These are phyloP conservation scores for Stichodactyla mertensii DNA, from an alignment of 64 coral and sea anemone genomes.

Conservation along the genomic window DNA sequence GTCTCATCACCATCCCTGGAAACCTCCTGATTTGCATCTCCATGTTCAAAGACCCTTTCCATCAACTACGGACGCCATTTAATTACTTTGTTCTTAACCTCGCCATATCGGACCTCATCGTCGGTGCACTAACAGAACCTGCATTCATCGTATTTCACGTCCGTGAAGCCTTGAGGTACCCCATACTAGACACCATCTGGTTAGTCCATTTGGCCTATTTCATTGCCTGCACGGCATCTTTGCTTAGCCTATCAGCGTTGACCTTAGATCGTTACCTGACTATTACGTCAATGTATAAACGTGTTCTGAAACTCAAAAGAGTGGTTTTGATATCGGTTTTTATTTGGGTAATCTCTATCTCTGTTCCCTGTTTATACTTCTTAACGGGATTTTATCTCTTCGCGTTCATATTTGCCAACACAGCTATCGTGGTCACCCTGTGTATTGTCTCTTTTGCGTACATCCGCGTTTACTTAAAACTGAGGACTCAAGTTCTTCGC, in stretches of 20 bases:
- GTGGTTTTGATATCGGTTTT: slow-evolving; percentile 34
- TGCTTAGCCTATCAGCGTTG: slow-evolving; percentile 48
- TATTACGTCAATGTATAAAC: slow-evolving; percentile 60
- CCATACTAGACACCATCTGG: slow-evolving; percentile 22
- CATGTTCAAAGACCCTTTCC: slow-evolving; percentile 67
- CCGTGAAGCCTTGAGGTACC: slow-evolving; percentile 29
- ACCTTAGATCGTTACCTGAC: slow-evolving; percentile 85
- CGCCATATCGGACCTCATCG: slow-evolving; percentile 63
- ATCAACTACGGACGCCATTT: slow-evolving; percentile 70
- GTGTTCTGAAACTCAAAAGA: slow-evolving; percentile 36
- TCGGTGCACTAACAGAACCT: slow-evolving; percentile 71
- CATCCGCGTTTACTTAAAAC: slow-evolving; percentile 62
- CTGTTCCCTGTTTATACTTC: slow-evolving; percentile 59
- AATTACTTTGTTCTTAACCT: slow-evolving; percentile 80
- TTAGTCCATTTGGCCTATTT: slow-evolving; percentile 50
- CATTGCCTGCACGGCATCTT: slow-evolving; percentile 52
- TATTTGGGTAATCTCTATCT: slow-evolving; percentile 59
- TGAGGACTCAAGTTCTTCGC: slow-evolving; percentile 56
- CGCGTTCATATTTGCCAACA: slow-evolving; percentile 76
- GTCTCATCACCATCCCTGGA: slow-evolving; percentile 72
- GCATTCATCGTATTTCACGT: slow-evolving; percentile 68
- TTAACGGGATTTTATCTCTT: slow-evolving; percentile 61
- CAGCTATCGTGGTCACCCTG: slow-evolving; percentile 50
- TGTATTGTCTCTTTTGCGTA: slow-evolving; percentile 64
- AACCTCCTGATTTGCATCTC: slow-evolving; percentile 73